Base-by-base conservation (phyloP, 2,888 invertebrate genomes). In the Diaperis boleti region DNA sequence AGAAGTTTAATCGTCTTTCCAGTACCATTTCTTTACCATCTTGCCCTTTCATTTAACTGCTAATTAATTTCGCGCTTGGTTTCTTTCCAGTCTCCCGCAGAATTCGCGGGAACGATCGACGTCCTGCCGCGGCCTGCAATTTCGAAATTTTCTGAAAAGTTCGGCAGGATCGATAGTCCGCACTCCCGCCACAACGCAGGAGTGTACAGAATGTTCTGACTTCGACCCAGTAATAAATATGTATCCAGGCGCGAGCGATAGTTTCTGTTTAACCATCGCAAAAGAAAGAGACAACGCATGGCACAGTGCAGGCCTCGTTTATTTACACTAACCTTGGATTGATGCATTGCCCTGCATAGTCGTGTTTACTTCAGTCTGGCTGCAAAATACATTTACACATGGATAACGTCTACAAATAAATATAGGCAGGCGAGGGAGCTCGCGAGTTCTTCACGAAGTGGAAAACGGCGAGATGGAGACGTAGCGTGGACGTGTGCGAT, bases 341-440 rank as follows among this genome's bases (percentile, higher is more conserved):
- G 77, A 79, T 79, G 79, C 79, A 79, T 79, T 79, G 79, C 79
- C 78, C 79, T 77, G 77, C 74, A 76, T 78, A 73, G 69, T 68
- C 74, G 75, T 78, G 77, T 78, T 78, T 77, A 78, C 78, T 76
- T 75, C 75, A 75, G 76, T 77, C 77, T 76, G 77, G 75, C 77
- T 76, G 75, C 76, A 75, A 75, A 76, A 78, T 74, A 77, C 77
- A 77, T 78, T 77, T 75, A 75, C 76, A 76, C 76, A 75, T 72
- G 76, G 74, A 75, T 76, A 74, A 76, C 74, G 75, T 76, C 74
- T 74, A 74, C 76, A 77, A 62, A 62, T 62, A 62, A 62, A 62
- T 62, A 49, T 18, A 20, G 41, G 49, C 59, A 15, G 14, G 22
- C 42, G 54, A 18, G 50, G 10, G 11, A 33, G 45, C 8, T 1